These are phyloP conservation scores for Psylliodes chrysocephalus DNA, from an alignment of 2,888 invertebrate species.

Conservation along the genomic window DNA sequence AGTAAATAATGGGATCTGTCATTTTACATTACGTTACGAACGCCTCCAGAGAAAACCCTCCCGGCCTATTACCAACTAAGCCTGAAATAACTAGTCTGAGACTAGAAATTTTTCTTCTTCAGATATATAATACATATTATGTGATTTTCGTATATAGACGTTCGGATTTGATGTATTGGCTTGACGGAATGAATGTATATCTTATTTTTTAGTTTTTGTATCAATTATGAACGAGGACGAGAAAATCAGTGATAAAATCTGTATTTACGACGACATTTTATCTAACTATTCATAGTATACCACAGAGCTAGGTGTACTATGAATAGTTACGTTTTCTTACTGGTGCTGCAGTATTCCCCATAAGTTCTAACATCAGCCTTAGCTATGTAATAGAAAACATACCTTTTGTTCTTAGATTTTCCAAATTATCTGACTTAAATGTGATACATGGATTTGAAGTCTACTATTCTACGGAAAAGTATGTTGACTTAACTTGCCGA, in stretches of 20 bases:
- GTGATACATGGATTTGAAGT: too few species aligned
- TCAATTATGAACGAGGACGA: constrained; percentile 15
- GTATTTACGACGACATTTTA: too few species aligned
- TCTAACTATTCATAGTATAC: too few species aligned
- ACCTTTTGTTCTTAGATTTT: too few species aligned
- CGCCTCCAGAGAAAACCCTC: constrained; percentile 56
- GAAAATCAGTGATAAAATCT: background rate
- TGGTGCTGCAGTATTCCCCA: too few species aligned
- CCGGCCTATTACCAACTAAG: constrained; percentile 47
- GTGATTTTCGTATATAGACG: constrained; percentile 35
- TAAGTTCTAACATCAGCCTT: too few species aligned
- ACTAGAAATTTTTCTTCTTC: constrained; percentile 38
- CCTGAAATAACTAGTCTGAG: constrained; percentile 46
- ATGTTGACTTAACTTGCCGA: too few species aligned
- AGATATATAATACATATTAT: constrained; percentile 41
- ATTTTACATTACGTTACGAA: constrained; percentile 63
- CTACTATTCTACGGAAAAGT: too few species aligned
- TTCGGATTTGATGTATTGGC: constrained; percentile 27
- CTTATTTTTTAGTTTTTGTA: constrained; percentile 21
- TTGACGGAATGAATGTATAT: constrained; percentile 28
- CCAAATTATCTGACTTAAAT: too few species aligned
- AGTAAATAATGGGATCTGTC: constrained; percentile 67
- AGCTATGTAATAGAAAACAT: too few species aligned
- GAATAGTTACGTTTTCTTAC: too few species aligned
- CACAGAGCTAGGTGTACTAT: too few species aligned